Percentiles rank a stretch among this genome's conserved stretches.
Evolutionary conservation across 2,888 invertebrate species (phyloP).

Genomic region (Apamea sordens): DNA sequence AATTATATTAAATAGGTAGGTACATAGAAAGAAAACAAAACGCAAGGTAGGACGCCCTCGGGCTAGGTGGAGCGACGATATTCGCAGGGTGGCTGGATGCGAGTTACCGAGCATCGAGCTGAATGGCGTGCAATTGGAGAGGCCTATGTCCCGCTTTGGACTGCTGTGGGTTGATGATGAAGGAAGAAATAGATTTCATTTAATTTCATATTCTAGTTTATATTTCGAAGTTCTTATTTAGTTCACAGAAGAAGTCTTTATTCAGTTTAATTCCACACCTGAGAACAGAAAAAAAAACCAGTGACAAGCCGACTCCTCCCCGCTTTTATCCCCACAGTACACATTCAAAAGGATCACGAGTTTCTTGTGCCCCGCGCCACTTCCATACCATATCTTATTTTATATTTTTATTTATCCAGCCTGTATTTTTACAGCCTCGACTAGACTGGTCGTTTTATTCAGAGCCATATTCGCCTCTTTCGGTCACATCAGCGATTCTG

Average conservation of each 20-base stretch:
- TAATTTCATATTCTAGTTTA: neutral
- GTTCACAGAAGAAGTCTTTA: too few species aligned
- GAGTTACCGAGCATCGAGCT: neutral
- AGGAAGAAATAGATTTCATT: neutral
- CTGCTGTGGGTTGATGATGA: neutral
- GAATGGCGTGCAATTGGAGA: neutral
- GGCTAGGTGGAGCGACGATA: neutral
- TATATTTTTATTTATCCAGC: slow-evolving; percentile 88
- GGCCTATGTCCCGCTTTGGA: neutral
- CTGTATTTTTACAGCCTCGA: slow-evolving; percentile 85
- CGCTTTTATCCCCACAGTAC: slow-evolving; percentile 75
- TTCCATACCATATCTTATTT: slow-evolving; percentile 89
- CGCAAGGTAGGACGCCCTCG: neutral
- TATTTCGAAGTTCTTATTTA: neutral
- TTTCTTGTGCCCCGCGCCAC: slow-evolving; percentile 88
- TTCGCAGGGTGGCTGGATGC: neutral
- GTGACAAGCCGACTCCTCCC: slow-evolving; percentile 67
- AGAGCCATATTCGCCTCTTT: slow-evolving; percentile 33
- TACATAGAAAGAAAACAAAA: neutral
- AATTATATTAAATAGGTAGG: too few species aligned
- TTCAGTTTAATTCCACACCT: neutral
- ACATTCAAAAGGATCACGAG: slow-evolving; percentile 89
- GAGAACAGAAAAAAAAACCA: slow-evolving; percentile 1
- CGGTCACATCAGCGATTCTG: slow-evolving; percentile 71
- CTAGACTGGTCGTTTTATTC: slow-evolving; percentile 80